Percentiles rank a stretch among this genome's conserved stretches.
Evolutionary conservation across 2,888 invertebrate genomes (phyloP).

Genomic region (Sepiola atlantica): DNA sequence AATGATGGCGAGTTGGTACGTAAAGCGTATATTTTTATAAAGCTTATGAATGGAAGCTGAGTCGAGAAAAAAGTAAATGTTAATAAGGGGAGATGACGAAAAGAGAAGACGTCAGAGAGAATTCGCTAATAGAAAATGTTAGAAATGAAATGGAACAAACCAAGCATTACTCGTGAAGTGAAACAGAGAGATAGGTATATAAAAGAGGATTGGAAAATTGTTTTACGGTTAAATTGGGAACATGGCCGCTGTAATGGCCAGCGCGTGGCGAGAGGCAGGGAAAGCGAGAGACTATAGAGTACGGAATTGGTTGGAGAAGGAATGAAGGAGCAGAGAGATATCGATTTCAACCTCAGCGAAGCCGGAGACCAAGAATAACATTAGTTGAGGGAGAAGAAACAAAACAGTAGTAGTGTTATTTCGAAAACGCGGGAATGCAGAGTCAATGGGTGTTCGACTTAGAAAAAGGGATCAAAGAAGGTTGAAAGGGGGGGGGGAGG

Average conservation of each 20-base stretch:
- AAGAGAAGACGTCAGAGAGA: not conserved
- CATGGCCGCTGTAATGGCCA: slow-evolving; percentile 2
- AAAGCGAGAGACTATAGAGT: not conserved
- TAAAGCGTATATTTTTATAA: too few relatives aligned
- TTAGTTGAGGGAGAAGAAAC: not conserved
- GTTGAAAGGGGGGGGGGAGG: not conserved
- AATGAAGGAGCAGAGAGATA: not conserved
- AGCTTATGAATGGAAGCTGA: too few relatives aligned
- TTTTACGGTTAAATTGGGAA: not conserved
- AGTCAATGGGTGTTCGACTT: not conserved
- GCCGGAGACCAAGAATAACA: slow-evolving; percentile 15
- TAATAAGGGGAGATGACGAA: not conserved
- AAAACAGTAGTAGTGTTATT: not conserved
- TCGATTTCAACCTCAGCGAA: not conserved
- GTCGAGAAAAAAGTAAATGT: not conserved
- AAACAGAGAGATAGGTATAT: not conserved
- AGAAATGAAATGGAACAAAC: not conserved
- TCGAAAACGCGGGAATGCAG: not conserved
- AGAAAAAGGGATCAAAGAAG: not conserved
- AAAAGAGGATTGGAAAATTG: not conserved
- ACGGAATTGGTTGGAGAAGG: not conserved
- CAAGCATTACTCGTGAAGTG: not conserved
- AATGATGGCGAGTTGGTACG: too few relatives aligned
- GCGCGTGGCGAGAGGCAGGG: not conserved
- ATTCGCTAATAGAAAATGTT: not conserved